These are phyloP conservation scores for Meteorus colon DNA, from an alignment of 2,888 invertebrate species.

Conservation along the genomic window DNA sequence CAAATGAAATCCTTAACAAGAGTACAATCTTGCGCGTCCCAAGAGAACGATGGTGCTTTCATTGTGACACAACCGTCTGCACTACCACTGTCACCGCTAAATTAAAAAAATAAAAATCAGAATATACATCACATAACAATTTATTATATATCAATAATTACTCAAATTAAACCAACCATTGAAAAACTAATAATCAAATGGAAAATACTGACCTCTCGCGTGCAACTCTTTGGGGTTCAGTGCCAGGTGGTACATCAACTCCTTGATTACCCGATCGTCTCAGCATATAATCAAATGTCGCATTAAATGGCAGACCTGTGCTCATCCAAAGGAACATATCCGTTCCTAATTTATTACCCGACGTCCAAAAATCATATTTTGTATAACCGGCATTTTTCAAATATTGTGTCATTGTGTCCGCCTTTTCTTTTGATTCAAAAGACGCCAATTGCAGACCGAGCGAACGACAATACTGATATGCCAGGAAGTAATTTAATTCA, in stretches of 20 bases:
- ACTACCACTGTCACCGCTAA: conserved; percentile 77
- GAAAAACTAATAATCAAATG: conserved; percentile 3
- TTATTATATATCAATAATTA: neutral
- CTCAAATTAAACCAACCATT: neutral
- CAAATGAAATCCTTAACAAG: conserved; percentile 91
- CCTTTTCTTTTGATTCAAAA: conserved; percentile 90
- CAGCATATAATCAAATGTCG: conserved; percentile 89
- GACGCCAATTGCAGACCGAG: conserved; percentile 89
- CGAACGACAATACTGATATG: conserved; percentile 91
- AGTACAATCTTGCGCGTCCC: conserved; percentile 89
- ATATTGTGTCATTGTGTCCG: conserved; percentile 88
- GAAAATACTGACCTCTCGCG: conserved; percentile 79
- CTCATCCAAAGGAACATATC: conserved; percentile 94
- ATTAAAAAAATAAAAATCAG: conserved; percentile 50
- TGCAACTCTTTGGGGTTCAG: conserved; percentile 85
- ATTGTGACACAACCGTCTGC: conserved; percentile 85
- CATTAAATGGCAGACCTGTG: conserved; percentile 89
- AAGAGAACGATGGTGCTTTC: conserved; percentile 84
- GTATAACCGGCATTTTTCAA: conserved; percentile 88
- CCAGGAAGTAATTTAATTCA: conserved; percentile 88
- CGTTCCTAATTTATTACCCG: conserved; percentile 89
- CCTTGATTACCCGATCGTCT: conserved; percentile 76
- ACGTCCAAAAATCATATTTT: conserved; percentile 91
- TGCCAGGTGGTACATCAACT: conserved; percentile 80
- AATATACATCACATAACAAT: neutral